Evolutionary conservation across 92 coral and sea anemone genomes (phyloP), one percentile per base, ranked within the genome.

Genomic region (Palythoa grandiflora): DNA sequence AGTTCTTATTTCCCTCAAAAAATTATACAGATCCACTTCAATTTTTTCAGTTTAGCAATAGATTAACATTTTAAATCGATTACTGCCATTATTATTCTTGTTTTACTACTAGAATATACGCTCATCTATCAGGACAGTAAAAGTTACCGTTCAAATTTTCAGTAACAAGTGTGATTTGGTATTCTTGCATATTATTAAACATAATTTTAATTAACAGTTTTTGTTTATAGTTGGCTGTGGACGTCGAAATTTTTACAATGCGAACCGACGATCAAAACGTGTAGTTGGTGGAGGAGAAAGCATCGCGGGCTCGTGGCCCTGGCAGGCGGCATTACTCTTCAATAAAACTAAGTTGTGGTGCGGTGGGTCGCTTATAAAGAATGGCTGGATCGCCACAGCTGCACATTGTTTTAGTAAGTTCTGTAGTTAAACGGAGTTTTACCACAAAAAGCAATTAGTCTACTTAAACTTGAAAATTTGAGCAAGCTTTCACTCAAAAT

Each of bases 371-470:
- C 87, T 97, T 15, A 91, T 97, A 63, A 92, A 92, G 54, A 73
- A 92, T 50, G 85, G 94, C 68, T 97, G 99, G 99, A 73, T 97
- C 11, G 83, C 90, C 0, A 97, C 99, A 11, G 98, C 99, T 44
- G 99, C 99, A 2, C 98, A 96, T 59, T 97, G 99, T 80, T 97
- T 97, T 73, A 86, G 98, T 95, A 90, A 90, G 98, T 91, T 73
- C 17, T 14, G 16, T 38, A 36, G 9, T 65, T 60, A 36, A 20
- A 6, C 6, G 6, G 55, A 39, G 36, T 75, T 40, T 5, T 14
- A 20, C 28, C 28, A 28, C 28, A 28, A 28, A 28, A 28, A 28
- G 28, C 28, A 0, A 28, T 28, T 28, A 28, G 28, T 28, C 28
- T 28, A 0, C 28, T 28, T 28, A 28, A 28, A 28, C 28, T 28